Conservation (phyloP, 2,888 invertebrate species). For the Ornithoptera alexandrae region DNA sequence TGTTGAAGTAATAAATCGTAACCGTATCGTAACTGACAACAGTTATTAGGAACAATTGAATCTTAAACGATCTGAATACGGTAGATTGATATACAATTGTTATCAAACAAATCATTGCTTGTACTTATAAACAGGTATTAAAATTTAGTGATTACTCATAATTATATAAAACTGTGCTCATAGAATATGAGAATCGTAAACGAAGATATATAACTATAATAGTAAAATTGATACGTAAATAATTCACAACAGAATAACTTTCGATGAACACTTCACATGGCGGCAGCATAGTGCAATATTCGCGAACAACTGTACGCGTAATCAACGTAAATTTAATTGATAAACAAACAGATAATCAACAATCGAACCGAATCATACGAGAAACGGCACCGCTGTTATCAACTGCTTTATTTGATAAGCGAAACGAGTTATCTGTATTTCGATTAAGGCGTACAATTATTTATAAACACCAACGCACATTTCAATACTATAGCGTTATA, state of each 20-base stretch:
- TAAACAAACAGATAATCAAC: conserved; percentile 20
- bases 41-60: conserved; percentile 49
- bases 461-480: neutral
- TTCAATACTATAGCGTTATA: neutral
- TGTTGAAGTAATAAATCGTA: neutral
- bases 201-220: neutral
- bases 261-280: conserved; percentile 7
- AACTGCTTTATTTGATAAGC: conserved; percentile 20
- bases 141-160: neutral
- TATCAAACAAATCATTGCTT: neutral
- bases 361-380: conserved; percentile 18
- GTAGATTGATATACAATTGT: neutral
- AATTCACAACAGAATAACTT: conserved; percentile 9
- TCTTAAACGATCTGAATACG: conserved; percentile 25
- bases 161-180: no score
- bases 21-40: neutral
- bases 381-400: conserved; percentile 25
- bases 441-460: conserved; percentile 13
- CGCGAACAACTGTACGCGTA: conserved; percentile 21
- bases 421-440: conserved; percentile 14
- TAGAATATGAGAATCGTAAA: no score
- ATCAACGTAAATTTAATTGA: conserved; percentile 24
- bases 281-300: neutral
- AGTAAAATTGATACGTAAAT: neutral
- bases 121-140: neutral